Base-by-base conservation (phyloP, 1,140 invertebrate species). In the Orussus abietinus region DNA sequence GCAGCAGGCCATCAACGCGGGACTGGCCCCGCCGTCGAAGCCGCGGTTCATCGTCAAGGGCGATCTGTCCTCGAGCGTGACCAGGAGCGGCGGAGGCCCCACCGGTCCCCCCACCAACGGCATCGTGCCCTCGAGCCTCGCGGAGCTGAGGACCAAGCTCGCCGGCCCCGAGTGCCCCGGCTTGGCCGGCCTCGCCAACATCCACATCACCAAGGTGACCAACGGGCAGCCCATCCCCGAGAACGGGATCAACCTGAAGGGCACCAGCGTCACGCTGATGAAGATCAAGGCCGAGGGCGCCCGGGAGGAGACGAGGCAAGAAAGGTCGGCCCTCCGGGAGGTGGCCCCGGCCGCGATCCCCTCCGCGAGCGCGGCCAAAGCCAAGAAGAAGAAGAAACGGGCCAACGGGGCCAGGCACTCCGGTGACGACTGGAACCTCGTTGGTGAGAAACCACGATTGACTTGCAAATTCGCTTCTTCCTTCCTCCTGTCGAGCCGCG, bases 401-500 rank as follows among this genome's bases (percentile, higher is more conserved):
- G 68, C 66, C 39, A 61, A 53, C 7, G 66, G 64, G 22, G 45
- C 57, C 25, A 60, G 64, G 46, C 57, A 63, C 25, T 52, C 60
- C 50, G 64, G 69, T 17, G 75, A 77, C 64, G 75, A 76, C 57
- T 76, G 74, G 75, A 75, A 75, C 56, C 68, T 76, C 66, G 75
- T 75, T 70, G 75, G 74, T 77, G 66, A 76, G 75, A 67, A 64
- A 59, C 46, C 61, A 57, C 52, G 61, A 62, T 60, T 59, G 54
- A 34, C 49, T 45, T 61, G 55, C 59, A 62, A 61, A 57, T 49
- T 51, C 56, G 55, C 43, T 57, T 10, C 33, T 17, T 29, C 11
- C 55, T 61, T 48, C 42, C 53, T 52, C 54, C 51, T 35, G 40
- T 55, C 45, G 40, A 19, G 29, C 38, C 22, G 6, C 22, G n/a